Base-by-base conservation (phyloP, 2,113 vertebrate species). In the Anarrhichthys ocellatus region DNA sequence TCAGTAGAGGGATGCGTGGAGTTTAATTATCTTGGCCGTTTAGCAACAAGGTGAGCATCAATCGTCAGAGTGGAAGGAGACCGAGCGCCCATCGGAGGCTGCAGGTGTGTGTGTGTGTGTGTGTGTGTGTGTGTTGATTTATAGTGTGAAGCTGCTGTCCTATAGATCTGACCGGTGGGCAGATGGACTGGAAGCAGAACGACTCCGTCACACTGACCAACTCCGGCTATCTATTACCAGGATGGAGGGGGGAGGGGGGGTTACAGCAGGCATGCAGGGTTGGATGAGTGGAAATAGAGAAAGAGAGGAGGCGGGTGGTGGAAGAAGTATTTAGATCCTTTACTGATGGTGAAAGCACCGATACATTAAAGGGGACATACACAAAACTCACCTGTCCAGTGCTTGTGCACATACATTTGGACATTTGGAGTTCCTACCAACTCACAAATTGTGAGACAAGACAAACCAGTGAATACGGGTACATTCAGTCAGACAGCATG, bases 1-100 rank as follows among this genome's bases (percentile, higher is more conserved):
- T 36, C n/a, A 22, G 9, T 38, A 68, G 61, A 78, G 67, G 65
- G 69, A 78, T 63, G 79, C 34, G n/a, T 54, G 36, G 68, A 80
- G 78, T 88, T 92, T 90, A 88, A 90, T 90, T 81, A 90, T 84
- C 84, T 86, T 9, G 69, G 73, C 81, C 74, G 66, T 88, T 93
- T 92, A 91, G 85, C 81, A 85, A 87, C 86, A 84, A 77, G 76
- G 66, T 80, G 86, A 3, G 24, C 85, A 88, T 89, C 86, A 88
- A 85, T 90, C 70, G 61, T 89, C 78, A 71, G 83, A 79, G 52
- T 50, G 79, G 67, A 82, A 61, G 42, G 66, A 54, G 74, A 44
- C 36, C 0, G 2, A 32, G 78, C 74, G 8, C 13, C 54, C 58
- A 73, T 70, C 32, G 11, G 62, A 80, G 70, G 68, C 69, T 66